Percentiles rank a stretch among this genome's conserved stretches.
Conservation (phyloP, 2,113 vertebrate species). For the Octodon degus region DNA sequence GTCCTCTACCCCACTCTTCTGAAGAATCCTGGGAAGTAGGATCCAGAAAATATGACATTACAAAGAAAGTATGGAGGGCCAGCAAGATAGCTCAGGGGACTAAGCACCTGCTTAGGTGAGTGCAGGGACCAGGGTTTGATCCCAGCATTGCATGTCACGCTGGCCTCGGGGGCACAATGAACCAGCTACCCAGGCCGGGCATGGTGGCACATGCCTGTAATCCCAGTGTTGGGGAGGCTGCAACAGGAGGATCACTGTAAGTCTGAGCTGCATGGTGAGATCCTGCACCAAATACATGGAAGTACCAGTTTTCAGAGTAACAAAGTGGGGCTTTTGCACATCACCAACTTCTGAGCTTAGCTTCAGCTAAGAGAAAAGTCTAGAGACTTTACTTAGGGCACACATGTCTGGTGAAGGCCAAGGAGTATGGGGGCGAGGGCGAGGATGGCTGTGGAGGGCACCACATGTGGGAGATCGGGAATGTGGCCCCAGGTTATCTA, state of each 20-base stretch:
- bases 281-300: no score
- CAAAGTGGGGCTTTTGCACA: not conserved
- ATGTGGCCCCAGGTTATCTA: fast-evolving
- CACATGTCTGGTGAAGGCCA: not conserved
- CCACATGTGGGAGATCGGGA: fast-evolving
- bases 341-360: not conserved
- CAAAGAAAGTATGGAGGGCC: not conserved
- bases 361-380: not conserved
- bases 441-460: fast-evolving
- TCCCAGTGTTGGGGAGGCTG: no score
- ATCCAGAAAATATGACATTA: not conserved
- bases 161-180: no score
- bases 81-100: no score
- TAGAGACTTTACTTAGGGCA: not conserved
- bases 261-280: no score
- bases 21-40: not conserved
- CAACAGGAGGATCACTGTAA: no score
- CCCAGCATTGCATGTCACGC: no score
- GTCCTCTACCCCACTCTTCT: not conserved
- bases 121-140: no score
- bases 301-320: not conserved
- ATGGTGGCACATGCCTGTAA: no score
- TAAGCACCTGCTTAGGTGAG: no score
- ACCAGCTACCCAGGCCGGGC: no score
- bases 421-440: not conserved